phyloP scores from a whole-genome alignment of 2,888 invertebrate genomes.

The Eumacrocentrus americanus region DNA sequence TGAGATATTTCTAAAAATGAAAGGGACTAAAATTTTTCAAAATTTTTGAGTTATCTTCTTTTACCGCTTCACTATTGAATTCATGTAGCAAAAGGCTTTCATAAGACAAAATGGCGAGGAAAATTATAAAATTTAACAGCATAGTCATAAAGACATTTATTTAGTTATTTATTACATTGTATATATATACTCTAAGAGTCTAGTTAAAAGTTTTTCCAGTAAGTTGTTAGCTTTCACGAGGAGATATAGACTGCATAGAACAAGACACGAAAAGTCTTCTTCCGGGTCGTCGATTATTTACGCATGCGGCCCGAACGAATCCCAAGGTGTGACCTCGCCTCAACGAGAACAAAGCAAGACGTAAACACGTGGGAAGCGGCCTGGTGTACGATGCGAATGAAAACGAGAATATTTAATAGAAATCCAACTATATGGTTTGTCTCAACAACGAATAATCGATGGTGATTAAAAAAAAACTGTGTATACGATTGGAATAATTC shows the following conservation, averaged over 20 bases:
- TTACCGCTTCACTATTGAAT: too few relatives aligned
- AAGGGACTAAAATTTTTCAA: too few relatives aligned
- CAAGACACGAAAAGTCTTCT: not conserved
- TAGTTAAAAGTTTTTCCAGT: too few relatives aligned
- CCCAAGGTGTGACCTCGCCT: conserved; percentile 9
- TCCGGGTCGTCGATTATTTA: conserved; percentile 12
- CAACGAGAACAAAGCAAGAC: conserved; percentile 7
- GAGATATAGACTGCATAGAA: not conserved
- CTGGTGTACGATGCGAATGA: not conserved
- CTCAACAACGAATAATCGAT: conserved; percentile 1
- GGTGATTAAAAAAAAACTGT: not conserved
- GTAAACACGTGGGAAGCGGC: conserved; percentile 8
- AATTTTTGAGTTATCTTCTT: too few relatives aligned
- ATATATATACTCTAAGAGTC: too few relatives aligned
- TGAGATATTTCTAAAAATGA: not conserved
- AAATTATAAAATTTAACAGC: not conserved
- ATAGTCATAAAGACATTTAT: not conserved
- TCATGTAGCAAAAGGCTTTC: too few relatives aligned
- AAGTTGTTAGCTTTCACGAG: conserved; percentile 9
- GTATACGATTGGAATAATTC: not conserved
- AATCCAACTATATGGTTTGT: too few relatives aligned
- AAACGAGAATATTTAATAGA: not conserved
- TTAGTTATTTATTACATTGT: conserved; percentile 1
- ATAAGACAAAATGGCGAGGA: conserved; percentile 1
- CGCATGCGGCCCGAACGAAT: not conserved